A percentile compares a stretch with the other conserved stretches of the same genome.
These are phyloP conservation scores for Catharus fuscescens DNA, from an alignment of 2,113 vertebrate genomes.

Conservation along the genomic window DNA sequence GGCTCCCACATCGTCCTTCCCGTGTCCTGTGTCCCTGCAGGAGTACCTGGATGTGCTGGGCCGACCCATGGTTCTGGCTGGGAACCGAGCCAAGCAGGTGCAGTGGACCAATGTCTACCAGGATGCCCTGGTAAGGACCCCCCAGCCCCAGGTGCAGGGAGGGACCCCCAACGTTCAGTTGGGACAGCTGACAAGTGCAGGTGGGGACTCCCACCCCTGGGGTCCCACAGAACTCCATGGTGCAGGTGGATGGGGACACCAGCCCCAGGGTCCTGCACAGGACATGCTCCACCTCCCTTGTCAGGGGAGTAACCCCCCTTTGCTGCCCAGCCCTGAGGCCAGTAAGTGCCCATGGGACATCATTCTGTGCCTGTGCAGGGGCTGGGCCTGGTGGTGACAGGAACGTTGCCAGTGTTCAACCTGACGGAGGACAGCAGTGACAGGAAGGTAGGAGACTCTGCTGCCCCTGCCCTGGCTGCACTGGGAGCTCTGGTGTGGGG, in stretches of 20 bases:
- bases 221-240: background rate
- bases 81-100: constrained; percentile 91
- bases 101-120: constrained; percentile 99
- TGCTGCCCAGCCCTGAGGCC: background rate
- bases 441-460: constrained; percentile 79
- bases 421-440: constrained; percentile 85
- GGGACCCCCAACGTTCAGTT: background rate
- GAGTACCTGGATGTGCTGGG: constrained; percentile 97
- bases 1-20: background rate
- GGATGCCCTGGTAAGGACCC: constrained; percentile 88
- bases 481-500: background rate
- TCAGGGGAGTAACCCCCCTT: background rate
- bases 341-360: background rate
- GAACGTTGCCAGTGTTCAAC: constrained; percentile 97
- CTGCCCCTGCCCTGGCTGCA: background rate
- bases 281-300: background rate
- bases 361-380: constrained; percentile 76
- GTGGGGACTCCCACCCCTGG: background rate
- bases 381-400: constrained; percentile 94
- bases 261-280: background rate
- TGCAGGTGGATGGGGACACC: background rate
- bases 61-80: constrained; percentile 96
- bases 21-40: constrained; percentile 65
- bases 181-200: no score
- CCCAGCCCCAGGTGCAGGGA: no score